Base-by-base conservation (phyloP, 2,888 invertebrate species). In the Drosophila pullipes region DNA sequence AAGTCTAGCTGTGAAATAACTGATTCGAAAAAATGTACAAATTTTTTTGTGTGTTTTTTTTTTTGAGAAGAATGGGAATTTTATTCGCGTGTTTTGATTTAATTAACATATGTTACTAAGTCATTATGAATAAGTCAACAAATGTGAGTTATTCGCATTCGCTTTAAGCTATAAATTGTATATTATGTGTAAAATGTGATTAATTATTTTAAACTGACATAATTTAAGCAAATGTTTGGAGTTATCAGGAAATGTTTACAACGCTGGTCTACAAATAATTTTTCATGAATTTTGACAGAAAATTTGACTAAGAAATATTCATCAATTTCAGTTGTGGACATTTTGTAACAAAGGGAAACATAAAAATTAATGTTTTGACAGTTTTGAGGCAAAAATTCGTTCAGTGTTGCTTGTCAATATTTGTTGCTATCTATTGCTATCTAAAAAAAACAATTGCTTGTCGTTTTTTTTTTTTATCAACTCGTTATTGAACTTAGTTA, bases 31-130 rank as follows among this genome's bases (percentile, higher is more conserved):
- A 39, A 49, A 70, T 25, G 0, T 44, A 18, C 13, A 41, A 28
- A 13, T 47, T 47, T 41, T 30, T 41, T n/a, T 7, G 7, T 33
- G 33, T 35, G 22, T 11, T 30, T 16, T 35, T 41, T 33, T 68
- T 31, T n/a, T n/a, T n/a, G n/a, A n/a, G 9, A 25, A 28, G 49
- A 41, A 28, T 7, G 47, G n/a, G 31, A 37, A 1, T 50, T 70
- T 58, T 55, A 9, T 18, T 55, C 25, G 2, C 13, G 28, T 54
- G 31, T 35, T 49, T 69, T 30, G 13, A 54, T 31, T 52, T 28
- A 47, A 70, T 70, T 69, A 39, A n/a, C 70, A 53, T 63, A 37
- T n/a, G 53, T 58, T 52, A 44, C 2, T 16, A 22, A 37, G n/a
- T 25, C n/a, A 49, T 30, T 55, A 37, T 25, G 18, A 3, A 25